phyloP scores from a whole-genome alignment of 2,888 invertebrate genomes.

The Parelbella ahira region DNA sequence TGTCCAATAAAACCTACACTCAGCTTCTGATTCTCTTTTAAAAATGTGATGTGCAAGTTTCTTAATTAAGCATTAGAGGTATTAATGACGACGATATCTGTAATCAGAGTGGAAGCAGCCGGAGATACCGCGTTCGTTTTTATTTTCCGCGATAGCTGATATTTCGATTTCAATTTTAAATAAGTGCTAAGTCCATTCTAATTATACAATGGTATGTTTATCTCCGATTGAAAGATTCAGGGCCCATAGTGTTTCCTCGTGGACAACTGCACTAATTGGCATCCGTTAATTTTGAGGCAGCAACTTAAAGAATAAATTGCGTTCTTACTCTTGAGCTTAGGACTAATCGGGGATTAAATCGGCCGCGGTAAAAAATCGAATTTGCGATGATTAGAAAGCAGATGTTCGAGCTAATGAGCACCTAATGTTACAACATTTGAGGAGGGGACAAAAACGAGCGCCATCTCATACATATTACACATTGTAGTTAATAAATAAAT shows the following conservation, averaged over 20 bases:
- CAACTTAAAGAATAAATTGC: constrained; percentile 23
- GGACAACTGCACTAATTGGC: constrained; percentile 33
- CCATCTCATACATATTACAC: too few species aligned
- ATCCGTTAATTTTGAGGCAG: constrained; percentile 32
- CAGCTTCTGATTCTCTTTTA: too few species aligned
- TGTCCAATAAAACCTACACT: too few species aligned
- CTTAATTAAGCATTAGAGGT: constrained; percentile 2
- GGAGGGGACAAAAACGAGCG: too few species aligned
- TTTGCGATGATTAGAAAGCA: constrained; percentile 52
- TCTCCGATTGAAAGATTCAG: constrained; percentile 28
- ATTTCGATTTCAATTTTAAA: constrained; percentile 34
- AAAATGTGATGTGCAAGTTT: not conserved
- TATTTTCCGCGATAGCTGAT: constrained; percentile 19
- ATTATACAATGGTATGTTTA: constrained; percentile 33
- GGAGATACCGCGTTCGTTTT: constrained; percentile 11
- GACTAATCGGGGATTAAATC: constrained; percentile 38
- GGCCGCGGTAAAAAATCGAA: constrained; percentile 40
- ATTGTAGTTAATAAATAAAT: too few species aligned
- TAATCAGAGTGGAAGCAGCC: not conserved
- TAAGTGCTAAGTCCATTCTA: constrained; percentile 33
- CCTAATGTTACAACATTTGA: too few species aligned
- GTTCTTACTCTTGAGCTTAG: constrained; percentile 19
- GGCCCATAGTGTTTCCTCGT: constrained; percentile 22
- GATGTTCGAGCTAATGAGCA: constrained; percentile 47
- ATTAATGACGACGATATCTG: constrained; percentile 1